These are phyloP conservation scores for Girardia tigrina DNA, from an alignment of 2,888 invertebrate species.

Conservation along the genomic window DNA sequence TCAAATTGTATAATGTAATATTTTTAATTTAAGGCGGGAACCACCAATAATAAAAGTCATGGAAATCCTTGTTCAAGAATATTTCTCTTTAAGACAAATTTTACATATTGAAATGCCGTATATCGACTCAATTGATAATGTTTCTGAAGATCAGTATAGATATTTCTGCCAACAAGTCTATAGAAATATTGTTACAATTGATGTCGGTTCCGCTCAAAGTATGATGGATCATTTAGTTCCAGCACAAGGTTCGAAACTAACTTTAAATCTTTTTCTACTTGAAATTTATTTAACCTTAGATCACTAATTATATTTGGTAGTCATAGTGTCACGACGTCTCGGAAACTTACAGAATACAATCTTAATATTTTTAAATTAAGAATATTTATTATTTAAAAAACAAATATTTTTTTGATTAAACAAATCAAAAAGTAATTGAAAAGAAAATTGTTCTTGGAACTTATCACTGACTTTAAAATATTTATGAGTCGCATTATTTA, in stretches of 20 bases:
- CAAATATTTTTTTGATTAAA: too few species aligned
- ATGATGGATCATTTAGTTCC: conserved; percentile 35
- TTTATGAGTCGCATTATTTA: too few species aligned
- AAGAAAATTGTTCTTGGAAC: too few species aligned
- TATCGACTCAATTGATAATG: conserved; percentile 41
- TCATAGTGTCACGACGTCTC: too few species aligned
- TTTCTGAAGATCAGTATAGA: conserved; percentile 17
- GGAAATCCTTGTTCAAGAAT: conserved; percentile 47
- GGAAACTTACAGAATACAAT: too few species aligned
- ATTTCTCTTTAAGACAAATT: conserved; percentile 42
- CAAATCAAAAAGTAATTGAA: too few species aligned
- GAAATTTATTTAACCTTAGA: too few species aligned
- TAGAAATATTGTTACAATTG: conserved; percentile 27
- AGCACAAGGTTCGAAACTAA: background rate
- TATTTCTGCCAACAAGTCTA: conserved; percentile 34
- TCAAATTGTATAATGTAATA: background rate
- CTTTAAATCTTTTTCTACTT: too few species aligned
- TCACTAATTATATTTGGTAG: too few species aligned
- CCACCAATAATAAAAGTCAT: conserved; percentile 46
- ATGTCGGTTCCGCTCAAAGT: conserved; percentile 25
- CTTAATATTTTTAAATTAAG: too few species aligned
- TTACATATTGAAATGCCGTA: conserved; percentile 45
- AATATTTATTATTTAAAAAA: too few species aligned
- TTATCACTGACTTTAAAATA: too few species aligned
- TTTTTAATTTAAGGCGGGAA: conserved; percentile 41